These are phyloP conservation scores for Bergia sp. DNA, from an alignment of 92 coral and sea anemone genomes.

Conservation along the genomic window DNA sequence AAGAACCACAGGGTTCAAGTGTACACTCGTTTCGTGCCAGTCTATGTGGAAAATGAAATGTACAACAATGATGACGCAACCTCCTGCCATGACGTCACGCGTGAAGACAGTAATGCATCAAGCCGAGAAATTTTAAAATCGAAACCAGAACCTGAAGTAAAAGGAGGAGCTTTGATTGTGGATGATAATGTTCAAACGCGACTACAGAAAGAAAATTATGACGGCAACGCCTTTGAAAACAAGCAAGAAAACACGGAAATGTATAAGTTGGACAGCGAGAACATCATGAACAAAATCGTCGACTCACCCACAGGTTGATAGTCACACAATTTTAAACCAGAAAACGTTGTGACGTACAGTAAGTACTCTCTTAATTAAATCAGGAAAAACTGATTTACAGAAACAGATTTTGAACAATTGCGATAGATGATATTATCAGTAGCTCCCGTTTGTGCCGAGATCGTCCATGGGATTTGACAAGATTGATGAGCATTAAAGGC, in stretches of 20 bases:
- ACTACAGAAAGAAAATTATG: not conserved
- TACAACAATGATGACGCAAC: conserved; percentile 35
- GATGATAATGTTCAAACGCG: not conserved
- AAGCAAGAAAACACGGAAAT: not conserved
- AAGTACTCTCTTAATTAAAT: too few species aligned
- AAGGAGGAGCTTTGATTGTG: not conserved
- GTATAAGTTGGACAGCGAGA: not conserved
- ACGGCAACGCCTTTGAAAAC: not conserved
- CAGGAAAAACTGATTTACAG: too few species aligned
- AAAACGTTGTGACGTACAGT: too few species aligned
- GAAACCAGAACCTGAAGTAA: not conserved
- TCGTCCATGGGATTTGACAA: too few species aligned
- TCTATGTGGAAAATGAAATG: conserved; percentile 45
- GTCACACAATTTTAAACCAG: not conserved
- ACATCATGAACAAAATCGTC: not conserved
- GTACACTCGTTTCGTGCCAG: conserved; percentile 65
- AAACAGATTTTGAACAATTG: too few species aligned
- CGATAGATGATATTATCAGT: too few species aligned
- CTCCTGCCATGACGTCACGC: not conserved
- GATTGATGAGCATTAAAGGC: not conserved
- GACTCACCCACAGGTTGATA: not conserved
- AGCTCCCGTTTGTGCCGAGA: too few species aligned
- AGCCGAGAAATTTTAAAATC: not conserved
- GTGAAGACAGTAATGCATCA: not conserved
- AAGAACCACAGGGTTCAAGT: conserved; percentile 92